These are phyloP conservation scores for Halcyon senegalensis DNA, from an alignment of 2,113 vertebrate genomes.

Conservation along the genomic window DNA sequence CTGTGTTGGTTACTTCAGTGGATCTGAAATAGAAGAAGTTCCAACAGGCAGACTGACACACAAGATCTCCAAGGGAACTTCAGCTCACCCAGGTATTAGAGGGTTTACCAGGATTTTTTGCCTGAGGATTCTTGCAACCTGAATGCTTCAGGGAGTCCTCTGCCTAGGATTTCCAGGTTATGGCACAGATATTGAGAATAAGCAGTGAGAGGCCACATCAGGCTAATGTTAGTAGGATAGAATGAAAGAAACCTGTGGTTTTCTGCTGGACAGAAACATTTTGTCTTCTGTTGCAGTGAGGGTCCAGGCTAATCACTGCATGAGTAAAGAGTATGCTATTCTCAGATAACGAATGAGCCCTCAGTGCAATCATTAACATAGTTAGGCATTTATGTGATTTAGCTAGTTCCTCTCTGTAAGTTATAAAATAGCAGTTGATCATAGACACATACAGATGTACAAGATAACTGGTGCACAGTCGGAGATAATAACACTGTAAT, in stretches of 20 bases:
- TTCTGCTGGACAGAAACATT: neutral
- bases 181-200: neutral
- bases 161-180: neutral
- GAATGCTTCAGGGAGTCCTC: neutral
- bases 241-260: neutral
- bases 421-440: neutral
- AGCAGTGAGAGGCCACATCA: neutral
- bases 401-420: neutral
- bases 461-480: neutral
- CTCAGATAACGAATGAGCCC: neutral
- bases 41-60: neutral
- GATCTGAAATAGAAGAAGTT: neutral
- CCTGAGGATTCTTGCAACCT: neutral
- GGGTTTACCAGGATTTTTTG: neutral
- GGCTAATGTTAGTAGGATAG: neutral
- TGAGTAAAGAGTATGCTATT: neutral
- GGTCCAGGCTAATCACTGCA: neutral
- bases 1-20: neutral
- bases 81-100: neutral
- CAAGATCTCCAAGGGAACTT: neutral
- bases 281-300: neutral
- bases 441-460: neutral
- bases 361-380: neutral
- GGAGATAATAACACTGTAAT: neutral
- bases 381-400: neutral